A percentile compares a stretch with the other conserved stretches of the same genome.
These are phyloP conservation scores for Eulemur mongoz DNA, from an alignment of 2,797 vertebrate genomes.

Conservation along the genomic window DNA sequence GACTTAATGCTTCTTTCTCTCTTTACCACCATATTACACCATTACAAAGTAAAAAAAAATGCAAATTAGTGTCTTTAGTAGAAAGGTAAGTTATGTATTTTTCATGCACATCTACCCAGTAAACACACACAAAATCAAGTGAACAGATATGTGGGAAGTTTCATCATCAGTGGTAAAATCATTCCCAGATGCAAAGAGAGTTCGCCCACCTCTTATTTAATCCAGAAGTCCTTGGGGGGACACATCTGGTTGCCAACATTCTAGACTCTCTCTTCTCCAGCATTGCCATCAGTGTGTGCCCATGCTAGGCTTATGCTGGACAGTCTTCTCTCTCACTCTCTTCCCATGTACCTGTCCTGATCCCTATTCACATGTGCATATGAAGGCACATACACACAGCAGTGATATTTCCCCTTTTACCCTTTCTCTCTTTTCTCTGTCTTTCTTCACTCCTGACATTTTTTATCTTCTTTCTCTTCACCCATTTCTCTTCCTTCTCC, in stretches of 20 bases:
- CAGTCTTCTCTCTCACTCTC: neutral
- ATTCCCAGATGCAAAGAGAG: neutral
- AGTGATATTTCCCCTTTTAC: neutral
- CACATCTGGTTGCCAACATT: neutral
- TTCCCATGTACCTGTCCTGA: rapidly evolving
- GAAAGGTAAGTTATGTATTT: neutral
- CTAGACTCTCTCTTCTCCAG: too few species aligned
- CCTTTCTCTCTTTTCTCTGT: too few species aligned
- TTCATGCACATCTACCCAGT: neutral
- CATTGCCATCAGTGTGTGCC: neutral
- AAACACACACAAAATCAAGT: neutral
- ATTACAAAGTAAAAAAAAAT: neutral
- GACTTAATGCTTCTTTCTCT: neutral
- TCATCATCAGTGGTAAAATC: neutral
- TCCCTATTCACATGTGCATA: rapidly evolving
- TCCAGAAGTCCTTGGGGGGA: too few species aligned
- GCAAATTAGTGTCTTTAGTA: neutral
- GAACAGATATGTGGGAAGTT: neutral
- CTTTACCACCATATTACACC: neutral
- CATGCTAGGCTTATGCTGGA: neutral
- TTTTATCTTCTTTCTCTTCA: neutral
- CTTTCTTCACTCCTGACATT: neutral
- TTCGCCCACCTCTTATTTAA: neutral
- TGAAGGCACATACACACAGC: too few species aligned
- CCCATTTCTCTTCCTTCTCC: neutral